phyloP scores from a whole-genome alignment of 2,888 invertebrate species.

The Cheilosia impressa region DNA sequence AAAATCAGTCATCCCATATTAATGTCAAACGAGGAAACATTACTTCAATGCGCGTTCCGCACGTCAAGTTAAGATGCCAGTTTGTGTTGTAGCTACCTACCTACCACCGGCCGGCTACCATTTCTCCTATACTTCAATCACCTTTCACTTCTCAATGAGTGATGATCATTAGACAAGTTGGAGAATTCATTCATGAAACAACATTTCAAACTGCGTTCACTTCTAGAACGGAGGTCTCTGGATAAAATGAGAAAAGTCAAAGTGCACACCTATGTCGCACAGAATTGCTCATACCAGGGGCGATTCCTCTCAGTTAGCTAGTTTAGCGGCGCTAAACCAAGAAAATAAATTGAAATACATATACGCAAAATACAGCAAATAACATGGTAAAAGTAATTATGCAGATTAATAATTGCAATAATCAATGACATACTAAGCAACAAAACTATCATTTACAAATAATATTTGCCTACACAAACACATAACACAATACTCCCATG shows the following conservation, averaged over 20 bases:
- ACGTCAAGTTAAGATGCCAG: conserved; percentile 40
- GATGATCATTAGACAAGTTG: conserved; percentile 50
- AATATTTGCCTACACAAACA: no score
- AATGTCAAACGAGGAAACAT: conserved; percentile 21
- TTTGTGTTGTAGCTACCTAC: conserved; percentile 17
- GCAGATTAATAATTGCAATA: no score
- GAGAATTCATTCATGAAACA: conserved; percentile 59
- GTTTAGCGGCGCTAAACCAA: no score
- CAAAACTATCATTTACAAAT: no score
- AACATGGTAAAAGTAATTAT: no score
- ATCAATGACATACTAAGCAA: no score
- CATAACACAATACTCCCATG: no score
- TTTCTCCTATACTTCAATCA: conserved; percentile 43
- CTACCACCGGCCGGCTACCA: conserved; percentile 47
- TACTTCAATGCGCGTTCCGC: conserved; percentile 35
- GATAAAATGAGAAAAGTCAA: conserved; percentile 1
- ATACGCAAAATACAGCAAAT: no score
- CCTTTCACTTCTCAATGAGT: conserved; percentile 61
- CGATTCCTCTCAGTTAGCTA: no score
- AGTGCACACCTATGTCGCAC: background rate
- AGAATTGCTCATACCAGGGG: background rate
- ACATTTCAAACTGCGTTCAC: conserved; percentile 3
- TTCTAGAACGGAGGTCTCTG: background rate
- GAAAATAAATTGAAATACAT: no score
- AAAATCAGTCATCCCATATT: conserved; percentile 51